Conservation (phyloP, 2,888 invertebrate genomes). For the Stenichneumon culpator region DNA sequence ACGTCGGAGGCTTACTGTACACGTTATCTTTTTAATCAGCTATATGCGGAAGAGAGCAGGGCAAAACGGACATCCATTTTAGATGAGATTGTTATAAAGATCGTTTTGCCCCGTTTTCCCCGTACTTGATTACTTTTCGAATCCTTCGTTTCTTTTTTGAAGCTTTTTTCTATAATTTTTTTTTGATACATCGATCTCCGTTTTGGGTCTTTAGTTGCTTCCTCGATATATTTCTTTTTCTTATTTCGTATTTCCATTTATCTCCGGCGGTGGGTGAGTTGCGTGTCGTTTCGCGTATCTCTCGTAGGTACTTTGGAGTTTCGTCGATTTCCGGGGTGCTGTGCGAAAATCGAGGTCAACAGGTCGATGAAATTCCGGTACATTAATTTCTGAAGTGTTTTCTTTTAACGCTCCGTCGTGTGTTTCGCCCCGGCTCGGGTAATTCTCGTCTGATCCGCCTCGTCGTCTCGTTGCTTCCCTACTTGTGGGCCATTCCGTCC, state of each 20-base stretch:
- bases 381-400: constrained; percentile 79
- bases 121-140: too few relatives aligned
- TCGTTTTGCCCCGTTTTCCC: too few relatives aligned
- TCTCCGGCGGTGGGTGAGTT: neutral
- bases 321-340: neutral
- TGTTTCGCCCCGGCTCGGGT: neutral
- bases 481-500: constrained; percentile 43
- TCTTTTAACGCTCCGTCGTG: constrained; percentile 69
- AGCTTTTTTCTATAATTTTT: too few relatives aligned
- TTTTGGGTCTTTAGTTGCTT: neutral
- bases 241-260: neutral
- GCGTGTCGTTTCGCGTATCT: neutral
- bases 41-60: neutral
- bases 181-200: neutral
- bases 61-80: neutral
- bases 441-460: constrained; percentile 34
- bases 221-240: neutral
- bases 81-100: neutral
- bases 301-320: neutral
- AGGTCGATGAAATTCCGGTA: constrained; percentile 77
- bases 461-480: constrained; percentile 37
- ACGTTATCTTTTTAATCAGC: constrained; percentile 2
- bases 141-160: too few relatives aligned
- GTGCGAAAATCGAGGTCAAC: constrained; percentile 73
- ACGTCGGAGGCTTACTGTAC: neutral